Evolutionary conservation across 2,888 invertebrate genomes (phyloP).

Genomic region (Pseudeuparius sepicola): DNA sequence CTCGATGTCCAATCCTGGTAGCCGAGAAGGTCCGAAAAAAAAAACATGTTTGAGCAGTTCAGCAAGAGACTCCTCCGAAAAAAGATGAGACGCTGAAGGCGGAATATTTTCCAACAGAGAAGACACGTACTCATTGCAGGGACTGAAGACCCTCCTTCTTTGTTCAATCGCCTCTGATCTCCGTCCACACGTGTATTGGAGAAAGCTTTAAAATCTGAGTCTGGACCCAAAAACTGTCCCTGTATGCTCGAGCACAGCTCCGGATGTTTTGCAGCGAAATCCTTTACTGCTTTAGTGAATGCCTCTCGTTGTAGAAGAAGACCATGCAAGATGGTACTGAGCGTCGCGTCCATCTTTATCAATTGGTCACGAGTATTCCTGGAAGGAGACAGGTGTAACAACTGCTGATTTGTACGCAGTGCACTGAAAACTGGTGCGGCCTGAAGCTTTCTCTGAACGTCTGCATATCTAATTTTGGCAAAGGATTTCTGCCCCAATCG

Average conservation of each 20-base stretch:
- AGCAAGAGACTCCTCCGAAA: background rate
- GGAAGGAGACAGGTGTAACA: background rate
- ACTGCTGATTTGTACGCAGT: conserved; percentile 5
- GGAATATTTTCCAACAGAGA: background rate
- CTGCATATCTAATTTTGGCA: conserved; percentile 16
- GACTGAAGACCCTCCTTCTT: background rate
- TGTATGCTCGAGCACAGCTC: background rate
- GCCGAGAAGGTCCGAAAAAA: background rate
- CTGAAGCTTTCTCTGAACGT: conserved; percentile 16
- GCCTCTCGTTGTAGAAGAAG: conserved; percentile 13
- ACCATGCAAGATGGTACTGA: conserved; percentile 11
- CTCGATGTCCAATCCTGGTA: background rate
- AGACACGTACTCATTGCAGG: background rate
- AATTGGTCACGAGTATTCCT: conserved; percentile 6
- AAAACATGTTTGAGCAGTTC: conserved; percentile 1
- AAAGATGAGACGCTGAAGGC: conserved; percentile 3
- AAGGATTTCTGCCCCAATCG: conserved; percentile 15
- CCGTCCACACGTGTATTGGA: background rate
- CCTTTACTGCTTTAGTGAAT: conserved; percentile 12
- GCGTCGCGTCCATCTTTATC: conserved; percentile 10
- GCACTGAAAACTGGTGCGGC: conserved; percentile 19
- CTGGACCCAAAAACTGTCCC: conserved; percentile 1
- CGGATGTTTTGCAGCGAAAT: conserved; percentile 9
- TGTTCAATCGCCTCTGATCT: conserved; percentile 1
- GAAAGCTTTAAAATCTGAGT: background rate